Percentiles rank a stretch among this genome's conserved stretches.
Conservation (phyloP, 2,888 invertebrate genomes). For the Drosophila kokeensis region DNA sequence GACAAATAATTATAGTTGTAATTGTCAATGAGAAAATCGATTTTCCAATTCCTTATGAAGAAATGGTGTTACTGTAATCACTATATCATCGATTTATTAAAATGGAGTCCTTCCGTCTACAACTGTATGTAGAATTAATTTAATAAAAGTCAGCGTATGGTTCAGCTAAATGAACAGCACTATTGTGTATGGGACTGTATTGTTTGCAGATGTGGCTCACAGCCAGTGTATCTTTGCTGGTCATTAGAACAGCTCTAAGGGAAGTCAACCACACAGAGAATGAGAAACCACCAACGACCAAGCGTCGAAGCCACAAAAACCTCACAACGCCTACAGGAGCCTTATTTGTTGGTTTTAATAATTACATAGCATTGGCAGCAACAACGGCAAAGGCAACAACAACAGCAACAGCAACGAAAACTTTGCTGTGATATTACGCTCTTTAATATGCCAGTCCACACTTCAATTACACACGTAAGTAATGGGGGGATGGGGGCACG, state of each 20-base stretch:
- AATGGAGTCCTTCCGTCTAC: background rate
- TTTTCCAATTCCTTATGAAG: background rate
- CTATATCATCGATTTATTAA: background rate
- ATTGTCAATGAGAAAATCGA: background rate
- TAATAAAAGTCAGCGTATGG: background rate
- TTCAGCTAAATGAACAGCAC: background rate
- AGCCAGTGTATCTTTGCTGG: slow-evolving; percentile 13
- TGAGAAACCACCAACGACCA: slow-evolving; percentile 14
- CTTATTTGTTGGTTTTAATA: slow-evolving; percentile 82
- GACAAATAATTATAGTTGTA: background rate
- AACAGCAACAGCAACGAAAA: slow-evolving; percentile 5
- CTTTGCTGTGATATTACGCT: slow-evolving; percentile 49
- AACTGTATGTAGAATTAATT: background rate
- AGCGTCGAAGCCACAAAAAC: slow-evolving; percentile 28
- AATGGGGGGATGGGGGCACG: slow-evolving; percentile 18
- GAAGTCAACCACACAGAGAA: slow-evolving; percentile 42
- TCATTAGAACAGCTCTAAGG: slow-evolving; percentile 48
- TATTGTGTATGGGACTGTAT: slow-evolving; percentile 26
- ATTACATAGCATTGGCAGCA: slow-evolving; percentile 68
- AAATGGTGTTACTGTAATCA: background rate
- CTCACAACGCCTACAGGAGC: slow-evolving; percentile 58
- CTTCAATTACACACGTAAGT: slow-evolving; percentile 75
- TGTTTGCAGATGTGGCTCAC: slow-evolving; percentile 28
- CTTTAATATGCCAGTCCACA: slow-evolving; percentile 75
- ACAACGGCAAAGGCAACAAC: slow-evolving; percentile 1